Evolutionary conservation across 2,113 vertebrate species (phyloP).

Genomic region (Sapajus apella): DNA sequence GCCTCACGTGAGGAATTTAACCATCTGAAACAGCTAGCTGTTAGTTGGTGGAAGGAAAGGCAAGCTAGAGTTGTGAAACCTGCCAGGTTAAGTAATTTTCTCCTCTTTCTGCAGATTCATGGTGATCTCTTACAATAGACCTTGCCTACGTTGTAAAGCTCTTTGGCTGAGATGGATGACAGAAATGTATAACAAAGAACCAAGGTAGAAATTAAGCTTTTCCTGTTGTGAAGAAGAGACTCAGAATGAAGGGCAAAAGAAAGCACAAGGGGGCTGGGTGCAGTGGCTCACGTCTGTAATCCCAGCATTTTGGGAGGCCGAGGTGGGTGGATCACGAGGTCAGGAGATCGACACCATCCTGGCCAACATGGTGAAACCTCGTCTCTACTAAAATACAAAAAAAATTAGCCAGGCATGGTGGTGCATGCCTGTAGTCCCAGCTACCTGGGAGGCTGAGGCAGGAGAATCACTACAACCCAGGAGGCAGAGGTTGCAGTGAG

Average conservation of each 20-base stretch:
- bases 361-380: too few species aligned
- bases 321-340: too few species aligned
- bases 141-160: neutral
- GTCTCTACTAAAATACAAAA: too few species aligned
- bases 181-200: conserved; percentile 62
- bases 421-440: too few species aligned
- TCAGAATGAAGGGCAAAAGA: conserved; percentile 57
- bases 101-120: neutral
- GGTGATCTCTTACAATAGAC: neutral
- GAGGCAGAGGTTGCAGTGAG: too few species aligned
- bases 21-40: neutral
- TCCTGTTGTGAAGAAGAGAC: conserved; percentile 89
- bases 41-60: neutral
- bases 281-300: too few species aligned
- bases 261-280: conserved; percentile 58
- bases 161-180: conserved; percentile 75
- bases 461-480: too few species aligned
- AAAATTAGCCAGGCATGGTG: too few species aligned
- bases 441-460: too few species aligned
- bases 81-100: neutral
- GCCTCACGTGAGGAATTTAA: neutral
- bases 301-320: too few species aligned
- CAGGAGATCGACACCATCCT: too few species aligned
- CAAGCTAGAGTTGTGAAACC: fast-evolving
- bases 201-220: conserved; percentile 88